Evolutionary conservation across 2,797 vertebrate genomes (phyloP).

Genomic region (Gorsachius magnificus): DNA sequence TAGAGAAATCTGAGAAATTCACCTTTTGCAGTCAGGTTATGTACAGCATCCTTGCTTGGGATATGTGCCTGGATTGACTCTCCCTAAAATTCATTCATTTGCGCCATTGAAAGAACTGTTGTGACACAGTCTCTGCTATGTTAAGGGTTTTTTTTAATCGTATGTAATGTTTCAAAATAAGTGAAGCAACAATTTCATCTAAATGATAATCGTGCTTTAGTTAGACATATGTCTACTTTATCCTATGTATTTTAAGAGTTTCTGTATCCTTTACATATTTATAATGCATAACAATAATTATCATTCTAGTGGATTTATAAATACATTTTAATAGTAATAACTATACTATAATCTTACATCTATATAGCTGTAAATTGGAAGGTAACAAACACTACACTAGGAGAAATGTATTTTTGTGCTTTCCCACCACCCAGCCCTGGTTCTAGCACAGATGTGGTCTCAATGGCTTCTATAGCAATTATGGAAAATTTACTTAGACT

Average conservation of each 20-base stretch:
- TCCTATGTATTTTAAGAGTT: not conserved
- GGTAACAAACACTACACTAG: not conserved
- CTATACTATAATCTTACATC: not conserved
- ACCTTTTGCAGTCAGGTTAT: not conserved
- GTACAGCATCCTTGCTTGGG: not conserved
- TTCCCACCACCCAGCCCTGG: not conserved
- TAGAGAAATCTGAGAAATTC: not conserved
- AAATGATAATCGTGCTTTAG: not conserved
- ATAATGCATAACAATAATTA: not conserved
- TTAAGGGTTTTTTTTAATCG: not conserved
- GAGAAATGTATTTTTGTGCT: not conserved
- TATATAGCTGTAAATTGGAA: not conserved
- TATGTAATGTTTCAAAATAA: not conserved
- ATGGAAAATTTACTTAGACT: not conserved
- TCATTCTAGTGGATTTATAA: not conserved
- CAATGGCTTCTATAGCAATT: not conserved
- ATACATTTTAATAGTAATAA: not conserved
- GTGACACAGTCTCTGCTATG: accelerated
- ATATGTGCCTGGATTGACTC: no score
- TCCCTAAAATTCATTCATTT: accelerated
- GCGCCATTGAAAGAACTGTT: accelerated
- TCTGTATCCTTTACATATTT: not conserved
- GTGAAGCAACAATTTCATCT: not conserved
- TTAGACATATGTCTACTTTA: not conserved
- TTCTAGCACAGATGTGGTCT: not conserved